Conservation (phyloP, 2,113 vertebrate species). For the Pluvialis apricaria region DNA sequence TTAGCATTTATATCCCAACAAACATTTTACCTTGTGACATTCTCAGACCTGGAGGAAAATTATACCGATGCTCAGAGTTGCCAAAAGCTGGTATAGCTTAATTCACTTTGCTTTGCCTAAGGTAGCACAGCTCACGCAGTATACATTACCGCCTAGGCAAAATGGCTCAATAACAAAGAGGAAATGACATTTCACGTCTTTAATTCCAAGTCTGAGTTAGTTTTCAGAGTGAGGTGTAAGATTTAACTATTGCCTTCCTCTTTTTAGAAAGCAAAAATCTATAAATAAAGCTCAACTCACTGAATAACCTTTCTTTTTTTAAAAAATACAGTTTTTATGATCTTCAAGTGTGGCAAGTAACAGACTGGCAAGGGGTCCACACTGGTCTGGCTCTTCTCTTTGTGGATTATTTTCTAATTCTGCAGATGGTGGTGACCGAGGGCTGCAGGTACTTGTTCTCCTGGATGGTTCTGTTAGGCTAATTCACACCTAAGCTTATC, state of each 20-base stretch:
- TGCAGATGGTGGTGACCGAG: accelerated
- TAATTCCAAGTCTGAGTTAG: neutral
- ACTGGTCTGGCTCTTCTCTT: neutral
- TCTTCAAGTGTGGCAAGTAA: neutral
- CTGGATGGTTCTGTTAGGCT: accelerated
- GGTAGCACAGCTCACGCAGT: neutral
- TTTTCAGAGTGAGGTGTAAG: neutral
- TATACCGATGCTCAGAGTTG: neutral
- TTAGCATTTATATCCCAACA: neutral
- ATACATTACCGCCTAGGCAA: neutral
- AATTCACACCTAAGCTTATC: neutral
- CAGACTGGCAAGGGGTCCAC: neutral
- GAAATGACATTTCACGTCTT: neutral
- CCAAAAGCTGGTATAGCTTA: neutral
- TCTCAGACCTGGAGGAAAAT: neutral
- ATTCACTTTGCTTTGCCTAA: neutral
- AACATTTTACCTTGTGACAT: neutral
- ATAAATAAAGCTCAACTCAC: accelerated
- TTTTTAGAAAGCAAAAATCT: neutral
- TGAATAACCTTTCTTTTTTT: neutral
- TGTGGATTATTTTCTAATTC: neutral
- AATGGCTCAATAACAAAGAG: neutral
- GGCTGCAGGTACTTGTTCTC: neutral
- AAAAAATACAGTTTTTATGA: neutral
- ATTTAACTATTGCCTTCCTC: neutral